These are phyloP conservation scores for Lepidonotus clava DNA, from an alignment of 2,888 invertebrate genomes.

Conservation along the genomic window DNA sequence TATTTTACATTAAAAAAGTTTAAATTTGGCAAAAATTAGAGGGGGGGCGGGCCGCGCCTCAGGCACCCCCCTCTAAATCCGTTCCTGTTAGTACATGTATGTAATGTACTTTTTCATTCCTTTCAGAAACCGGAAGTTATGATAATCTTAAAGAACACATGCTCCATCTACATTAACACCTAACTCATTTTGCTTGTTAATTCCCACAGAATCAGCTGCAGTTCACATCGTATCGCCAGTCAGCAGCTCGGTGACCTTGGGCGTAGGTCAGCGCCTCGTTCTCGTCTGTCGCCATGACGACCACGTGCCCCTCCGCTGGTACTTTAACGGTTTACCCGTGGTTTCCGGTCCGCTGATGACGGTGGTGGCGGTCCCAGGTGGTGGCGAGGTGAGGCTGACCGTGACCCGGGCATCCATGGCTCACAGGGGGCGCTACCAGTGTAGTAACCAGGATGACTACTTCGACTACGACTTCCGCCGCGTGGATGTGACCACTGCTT, in stretches of 20 bases:
- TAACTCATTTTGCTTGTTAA: too few relatives aligned
- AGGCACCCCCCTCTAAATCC: too few relatives aligned
- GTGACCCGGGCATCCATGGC: not conserved
- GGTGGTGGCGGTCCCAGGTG: not conserved
- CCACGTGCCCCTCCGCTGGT: not conserved
- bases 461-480: slow-evolving; percentile 14
- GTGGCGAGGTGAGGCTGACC: not conserved
- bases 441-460: slow-evolving; percentile 5
- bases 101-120: too few relatives aligned
- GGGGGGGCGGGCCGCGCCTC: too few relatives aligned
- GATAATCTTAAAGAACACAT: too few relatives aligned
- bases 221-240: not conserved
- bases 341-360: not conserved
- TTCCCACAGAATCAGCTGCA: too few relatives aligned
- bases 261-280: not conserved
- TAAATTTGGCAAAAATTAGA: too few relatives aligned
- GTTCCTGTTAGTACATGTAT: too few relatives aligned
- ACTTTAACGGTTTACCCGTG: slow-evolving; percentile 1
- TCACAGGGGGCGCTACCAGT: slow-evolving; percentile 21
- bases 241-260: not conserved
- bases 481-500: not conserved
- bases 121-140: too few relatives aligned
- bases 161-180: too few relatives aligned
- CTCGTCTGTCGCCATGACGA: not conserved
- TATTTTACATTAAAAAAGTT: too few relatives aligned